Conservation (phyloP, 2,797 vertebrate species). For the Nothura maculosa region DNA sequence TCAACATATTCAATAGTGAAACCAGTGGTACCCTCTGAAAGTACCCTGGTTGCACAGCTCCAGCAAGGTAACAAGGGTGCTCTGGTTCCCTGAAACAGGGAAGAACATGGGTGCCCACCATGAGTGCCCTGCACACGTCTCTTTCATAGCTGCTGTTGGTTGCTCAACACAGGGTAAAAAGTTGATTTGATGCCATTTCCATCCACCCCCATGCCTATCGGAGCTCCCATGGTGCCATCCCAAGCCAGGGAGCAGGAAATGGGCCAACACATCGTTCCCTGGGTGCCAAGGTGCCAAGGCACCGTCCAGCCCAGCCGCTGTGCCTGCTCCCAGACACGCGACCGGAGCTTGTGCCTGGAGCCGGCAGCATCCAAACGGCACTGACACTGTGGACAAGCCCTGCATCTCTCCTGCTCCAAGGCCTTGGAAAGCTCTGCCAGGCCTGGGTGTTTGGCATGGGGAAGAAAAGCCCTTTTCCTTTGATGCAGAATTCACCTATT, state of each 20-base stretch:
- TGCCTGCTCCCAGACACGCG: too few relatives aligned
- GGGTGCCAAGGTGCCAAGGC: too few relatives aligned
- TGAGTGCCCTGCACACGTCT: background rate
- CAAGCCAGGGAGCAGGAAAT: background rate
- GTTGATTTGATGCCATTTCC: too few relatives aligned
- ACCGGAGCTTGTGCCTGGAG: background rate
- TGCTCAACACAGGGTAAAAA: background rate
- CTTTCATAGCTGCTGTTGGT: background rate
- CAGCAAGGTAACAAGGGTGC: too few relatives aligned
- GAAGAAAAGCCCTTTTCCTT: background rate
- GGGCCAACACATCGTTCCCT: background rate
- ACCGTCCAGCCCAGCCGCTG: too few relatives aligned
- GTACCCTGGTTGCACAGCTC: background rate
- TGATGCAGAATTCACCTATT: constrained; percentile 8
- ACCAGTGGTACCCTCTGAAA: background rate
- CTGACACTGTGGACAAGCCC: too few relatives aligned
- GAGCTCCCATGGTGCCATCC: background rate
- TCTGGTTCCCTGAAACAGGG: background rate
- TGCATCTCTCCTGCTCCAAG: background rate
- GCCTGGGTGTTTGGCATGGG: background rate
- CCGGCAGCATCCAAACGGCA: background rate
- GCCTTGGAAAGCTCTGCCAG: background rate
- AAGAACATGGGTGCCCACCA: background rate
- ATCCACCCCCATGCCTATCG: background rate
- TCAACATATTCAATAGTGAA: too few relatives aligned